A percentile compares a stretch with the other conserved stretches of the same genome.
These are phyloP conservation scores for Eledone cirrhosa DNA, from an alignment of 2,888 invertebrate species.

Conservation along the genomic window DNA sequence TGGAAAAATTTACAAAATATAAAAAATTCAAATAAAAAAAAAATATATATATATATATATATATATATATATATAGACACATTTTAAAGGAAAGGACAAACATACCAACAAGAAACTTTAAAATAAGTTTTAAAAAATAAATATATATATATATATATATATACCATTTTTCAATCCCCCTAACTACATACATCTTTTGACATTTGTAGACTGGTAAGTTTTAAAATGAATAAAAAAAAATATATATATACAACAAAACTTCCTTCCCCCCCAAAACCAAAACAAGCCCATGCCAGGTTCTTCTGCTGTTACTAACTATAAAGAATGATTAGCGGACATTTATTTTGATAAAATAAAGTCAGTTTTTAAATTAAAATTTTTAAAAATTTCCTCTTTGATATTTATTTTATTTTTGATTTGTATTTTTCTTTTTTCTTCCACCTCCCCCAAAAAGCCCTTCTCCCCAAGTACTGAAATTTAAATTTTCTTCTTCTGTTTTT, in stretches of 20 bases:
- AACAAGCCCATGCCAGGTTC: slow-evolving; percentile 3
- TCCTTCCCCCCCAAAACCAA: too few species aligned
- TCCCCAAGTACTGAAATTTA: background rate
- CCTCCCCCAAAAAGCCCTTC: background rate
- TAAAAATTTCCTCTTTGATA: background rate
- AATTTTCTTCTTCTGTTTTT: background rate
- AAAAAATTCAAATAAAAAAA: too few species aligned
- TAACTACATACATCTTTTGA: slow-evolving; percentile 3
- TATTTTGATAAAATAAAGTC: slow-evolving; percentile 27
- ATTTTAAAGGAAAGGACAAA: too few species aligned
- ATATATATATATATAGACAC: too few species aligned
- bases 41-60: too few species aligned
- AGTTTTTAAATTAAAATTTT: slow-evolving; percentile 19
- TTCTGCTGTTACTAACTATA: slow-evolving; percentile 16
- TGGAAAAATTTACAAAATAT: too few species aligned
- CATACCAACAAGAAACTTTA: too few species aligned
- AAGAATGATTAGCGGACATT: slow-evolving; percentile 21
- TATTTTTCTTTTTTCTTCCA: background rate
- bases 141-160: too few species aligned
- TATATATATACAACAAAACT: too few species aligned
- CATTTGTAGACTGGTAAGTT: slow-evolving; percentile 23
- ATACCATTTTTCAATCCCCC: too few species aligned
- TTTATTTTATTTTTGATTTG: background rate
- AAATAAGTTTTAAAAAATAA: too few species aligned
- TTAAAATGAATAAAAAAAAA: too few species aligned